These are phyloP conservation scores for Odobenus rosmarus DNA, from an alignment of 2,113 vertebrate genomes.

Conservation along the genomic window DNA sequence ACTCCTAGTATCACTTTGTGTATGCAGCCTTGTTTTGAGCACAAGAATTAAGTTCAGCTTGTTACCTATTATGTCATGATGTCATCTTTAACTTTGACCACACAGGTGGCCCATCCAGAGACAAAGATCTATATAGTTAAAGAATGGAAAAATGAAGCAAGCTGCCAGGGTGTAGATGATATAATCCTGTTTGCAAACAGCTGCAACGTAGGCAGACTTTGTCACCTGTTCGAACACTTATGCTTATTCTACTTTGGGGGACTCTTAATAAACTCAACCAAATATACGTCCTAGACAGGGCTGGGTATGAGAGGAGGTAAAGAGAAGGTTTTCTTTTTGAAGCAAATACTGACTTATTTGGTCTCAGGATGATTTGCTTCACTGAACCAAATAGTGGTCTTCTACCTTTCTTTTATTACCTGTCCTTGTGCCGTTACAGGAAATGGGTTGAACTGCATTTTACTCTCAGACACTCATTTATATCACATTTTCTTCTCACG, in stretches of 20 bases:
- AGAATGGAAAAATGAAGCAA: not conserved
- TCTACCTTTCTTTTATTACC: not conserved
- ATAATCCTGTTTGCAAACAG: not conserved
- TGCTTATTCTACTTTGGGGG: not conserved
- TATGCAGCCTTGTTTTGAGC: not conserved
- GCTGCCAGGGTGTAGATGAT: not conserved
- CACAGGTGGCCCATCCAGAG: not conserved
- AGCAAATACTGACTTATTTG: not conserved
- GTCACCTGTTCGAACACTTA: not conserved
- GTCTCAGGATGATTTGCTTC: not conserved
- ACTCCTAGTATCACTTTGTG: not conserved
- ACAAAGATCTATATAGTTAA: not conserved
- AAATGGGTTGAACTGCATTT: not conserved
- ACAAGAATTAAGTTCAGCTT: not conserved
- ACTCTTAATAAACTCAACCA: not conserved
- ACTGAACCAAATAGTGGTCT: not conserved
- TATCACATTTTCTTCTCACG: not conserved
- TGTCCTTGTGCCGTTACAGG: not conserved
- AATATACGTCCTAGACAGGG: not conserved
- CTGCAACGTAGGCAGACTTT: not conserved
- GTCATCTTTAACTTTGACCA: not conserved
- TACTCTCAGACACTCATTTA: not conserved
- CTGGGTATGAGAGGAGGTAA: not conserved
- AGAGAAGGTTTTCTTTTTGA: not conserved
- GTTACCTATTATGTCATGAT: not conserved